These are phyloP conservation scores for Mythimna loreyi DNA, from an alignment of 2,888 invertebrate species.

Conservation along the genomic window DNA sequence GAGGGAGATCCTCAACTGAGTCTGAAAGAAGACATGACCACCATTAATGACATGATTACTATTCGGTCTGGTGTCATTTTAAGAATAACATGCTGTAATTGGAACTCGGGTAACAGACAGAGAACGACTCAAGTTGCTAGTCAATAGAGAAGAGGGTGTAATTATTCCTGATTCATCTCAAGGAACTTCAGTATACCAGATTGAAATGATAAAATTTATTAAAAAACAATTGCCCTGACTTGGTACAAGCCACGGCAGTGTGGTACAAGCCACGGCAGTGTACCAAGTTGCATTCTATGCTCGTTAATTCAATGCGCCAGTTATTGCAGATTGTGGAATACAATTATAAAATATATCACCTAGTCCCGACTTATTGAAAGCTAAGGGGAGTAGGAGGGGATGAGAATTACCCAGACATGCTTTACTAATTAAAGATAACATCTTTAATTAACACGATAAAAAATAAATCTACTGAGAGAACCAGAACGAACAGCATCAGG, in stretches of 20 bases:
- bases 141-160: conserved; percentile 98
- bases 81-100: no score
- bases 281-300: conserved; percentile 98
- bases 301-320: conserved; percentile 96
- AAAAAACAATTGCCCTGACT: conserved; percentile 95
- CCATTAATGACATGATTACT: conserved; percentile 95
- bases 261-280: conserved; percentile 99
- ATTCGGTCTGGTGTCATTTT: conserved; percentile 97
- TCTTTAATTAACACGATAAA: no score
- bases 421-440: no score
- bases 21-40: conserved; percentile 96
- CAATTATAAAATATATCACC: no score
- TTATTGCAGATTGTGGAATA: no score
- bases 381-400: no score
- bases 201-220: conserved; percentile 98
- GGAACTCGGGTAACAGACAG: no score
- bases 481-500: conserved; percentile 3
- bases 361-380: no score
- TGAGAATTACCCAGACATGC: no score
- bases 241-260: no score
- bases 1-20: conserved; percentile 92
- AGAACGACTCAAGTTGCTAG: no score
- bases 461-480: background rate
- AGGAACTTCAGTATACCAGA: conserved; percentile 98
- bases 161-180: conserved; percentile 99